These are phyloP conservation scores for Clivina fossor DNA, from an alignment of 2,888 invertebrate species.

Conservation along the genomic window DNA sequence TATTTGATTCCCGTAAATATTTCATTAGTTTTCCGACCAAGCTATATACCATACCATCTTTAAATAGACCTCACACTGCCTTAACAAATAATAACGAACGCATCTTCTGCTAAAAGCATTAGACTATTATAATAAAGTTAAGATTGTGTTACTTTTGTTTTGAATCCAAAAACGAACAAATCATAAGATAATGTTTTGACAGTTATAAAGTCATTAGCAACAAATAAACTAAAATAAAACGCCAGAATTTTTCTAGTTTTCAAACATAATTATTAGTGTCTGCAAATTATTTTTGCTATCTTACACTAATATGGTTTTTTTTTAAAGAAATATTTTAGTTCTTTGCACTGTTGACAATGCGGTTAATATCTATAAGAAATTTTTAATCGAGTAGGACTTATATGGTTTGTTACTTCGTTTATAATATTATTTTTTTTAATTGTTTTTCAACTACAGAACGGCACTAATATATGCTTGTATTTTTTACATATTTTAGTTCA, in stretches of 20 bases:
- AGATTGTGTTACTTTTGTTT: too few relatives aligned
- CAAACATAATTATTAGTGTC: constrained; percentile 22
- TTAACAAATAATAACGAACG: too few relatives aligned
- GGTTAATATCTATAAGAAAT: neutral
- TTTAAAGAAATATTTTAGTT: constrained; percentile 11
- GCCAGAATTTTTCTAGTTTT: constrained; percentile 20
- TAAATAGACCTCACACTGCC: too few relatives aligned
- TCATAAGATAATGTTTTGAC: constrained; percentile 24
- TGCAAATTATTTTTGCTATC: constrained; percentile 6
- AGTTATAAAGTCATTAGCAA: constrained; percentile 22
- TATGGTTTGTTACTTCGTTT: neutral
- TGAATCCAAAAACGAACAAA: too few relatives aligned
- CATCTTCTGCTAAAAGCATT: too few relatives aligned
- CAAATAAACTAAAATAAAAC: constrained; percentile 19
- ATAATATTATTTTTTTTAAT: neutral
- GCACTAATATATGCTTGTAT: too few relatives aligned
- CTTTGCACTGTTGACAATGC: too few relatives aligned
- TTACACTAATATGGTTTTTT: constrained; percentile 17
- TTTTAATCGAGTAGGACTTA: neutral
- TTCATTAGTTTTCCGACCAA: too few relatives aligned
- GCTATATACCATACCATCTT: too few relatives aligned
- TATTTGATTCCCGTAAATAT: too few relatives aligned
- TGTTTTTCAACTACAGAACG: neutral
- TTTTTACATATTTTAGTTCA: too few relatives aligned
- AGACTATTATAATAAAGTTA: too few relatives aligned